Evolutionary conservation across 2,888 invertebrate species (phyloP).

Genomic region (Emmelina monodactyla): DNA sequence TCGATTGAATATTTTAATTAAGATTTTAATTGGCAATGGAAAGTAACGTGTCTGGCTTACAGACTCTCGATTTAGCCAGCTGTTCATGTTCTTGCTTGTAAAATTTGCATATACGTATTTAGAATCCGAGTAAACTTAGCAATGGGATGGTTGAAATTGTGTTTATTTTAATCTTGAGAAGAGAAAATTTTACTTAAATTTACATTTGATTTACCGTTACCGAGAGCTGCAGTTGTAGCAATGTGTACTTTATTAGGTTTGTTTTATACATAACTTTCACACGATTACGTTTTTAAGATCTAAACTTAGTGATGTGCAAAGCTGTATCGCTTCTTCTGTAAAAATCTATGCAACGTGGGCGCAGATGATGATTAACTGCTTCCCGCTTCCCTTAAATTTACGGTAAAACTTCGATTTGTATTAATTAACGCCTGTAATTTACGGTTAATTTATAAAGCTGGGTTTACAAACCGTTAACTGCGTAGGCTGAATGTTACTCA

Average conservation of each 20-base stretch:
- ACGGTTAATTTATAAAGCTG: constrained; percentile 17
- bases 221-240: too few relatives aligned
- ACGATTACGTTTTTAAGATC: too few relatives aligned
- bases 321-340: too few relatives aligned
- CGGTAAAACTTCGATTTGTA: constrained; percentile 37
- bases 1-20: constrained; percentile 36
- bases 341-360: too few relatives aligned
- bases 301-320: too few relatives aligned
- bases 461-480: constrained; percentile 34
- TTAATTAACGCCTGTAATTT: constrained; percentile 53
- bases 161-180: background rate
- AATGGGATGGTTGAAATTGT: background rate
- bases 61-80: background rate
- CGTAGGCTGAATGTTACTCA: constrained; percentile 50
- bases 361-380: constrained; percentile 26
- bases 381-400: constrained; percentile 35
- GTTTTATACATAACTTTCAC: too few relatives aligned
- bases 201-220: too few relatives aligned
- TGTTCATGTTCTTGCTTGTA: background rate
- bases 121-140: too few relatives aligned
- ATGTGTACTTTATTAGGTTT: too few relatives aligned
- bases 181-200: background rate
- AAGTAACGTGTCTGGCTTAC: constrained; percentile 20
- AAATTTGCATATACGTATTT: background rate
- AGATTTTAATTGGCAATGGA: constrained; percentile 36